Evolutionary conservation across 2,113 vertebrate species (phyloP), one percentile per base, ranked within the genome.

Genomic region (Pachycephala philippinensis): DNA sequence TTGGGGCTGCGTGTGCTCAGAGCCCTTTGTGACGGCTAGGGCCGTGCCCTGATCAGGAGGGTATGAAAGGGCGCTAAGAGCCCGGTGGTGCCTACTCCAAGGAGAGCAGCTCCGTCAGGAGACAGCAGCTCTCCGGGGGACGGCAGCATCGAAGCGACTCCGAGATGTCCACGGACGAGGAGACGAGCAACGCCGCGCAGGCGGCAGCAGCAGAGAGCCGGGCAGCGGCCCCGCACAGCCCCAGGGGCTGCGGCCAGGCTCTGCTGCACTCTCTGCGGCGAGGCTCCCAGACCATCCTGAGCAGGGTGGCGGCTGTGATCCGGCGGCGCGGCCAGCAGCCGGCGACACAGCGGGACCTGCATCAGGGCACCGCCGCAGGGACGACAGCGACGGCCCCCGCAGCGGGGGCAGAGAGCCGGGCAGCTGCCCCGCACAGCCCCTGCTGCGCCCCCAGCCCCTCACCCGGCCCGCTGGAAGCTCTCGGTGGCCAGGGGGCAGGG

Each of bases 101-200:
- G 64, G 79, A 69, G 44, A 82, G 64, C 53, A 57, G 53, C 53
- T 82, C 64, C 10, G 0, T 6, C 53, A 49, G 79, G 35, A 69
- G 42, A 49, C 30, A 49, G 53, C 35, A n/a, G 7, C n/a, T 65
- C 28, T 23, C 18, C 0, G 22, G 35, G 18, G 2, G 4, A 40
- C 2, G 0, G 28, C 11, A 81, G 52, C 3, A 2, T 57, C 4
- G 1, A 18, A 17, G 35, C 4, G 0, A 49, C 3, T 49, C 35
- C 2, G 5, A 13, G 22, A 68, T 57, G 42, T 39, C n/a, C 42
- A 33, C 3, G 3, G 33, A 47, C 22, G 8, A 39, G 52, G 52
- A 39, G 42, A 47, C 0, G 21, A 57, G 64, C 40, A 7, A 44
- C 3, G 11, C 18, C 1, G 4, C 6, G 15, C 31, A 44, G 60